Base-by-base conservation (phyloP, 2,113 vertebrate species). In the Typhlomys cinereus region DNA sequence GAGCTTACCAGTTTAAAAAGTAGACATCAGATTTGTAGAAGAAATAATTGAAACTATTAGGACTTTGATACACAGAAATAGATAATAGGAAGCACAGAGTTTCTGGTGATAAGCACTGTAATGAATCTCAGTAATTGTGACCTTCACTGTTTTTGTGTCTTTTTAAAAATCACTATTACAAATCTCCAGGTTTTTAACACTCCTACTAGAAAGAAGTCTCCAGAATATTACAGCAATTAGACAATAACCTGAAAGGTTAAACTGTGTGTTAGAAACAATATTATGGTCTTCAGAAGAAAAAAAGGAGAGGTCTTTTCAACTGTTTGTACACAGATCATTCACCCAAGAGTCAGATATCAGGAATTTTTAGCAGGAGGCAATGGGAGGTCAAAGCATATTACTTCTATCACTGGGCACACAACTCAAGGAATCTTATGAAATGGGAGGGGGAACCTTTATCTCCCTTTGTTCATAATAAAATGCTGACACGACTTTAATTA, bases 401-500 rank as follows among this genome's bases (percentile, higher is more conserved):
- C 59, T 31, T 7, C 67, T 78, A 86, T 90, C 74, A 48, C 27
- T 96, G 89, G 89, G 78, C 64, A 81, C 84, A 85, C 5, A 27
- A 34, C 48, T n/a, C 11, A 94, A 25, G 54, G 59, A 74, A 83
- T 59, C 50, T 78, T 95, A 94, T 59, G 93, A 88, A 96, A 81
- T 7, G 14, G 88, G 50, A 44, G 14, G 12, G 46, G 70, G 29
- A 61, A 44, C 12, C 84, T 92, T 46, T 73, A 62, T 54, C 46
- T 97, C 90, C 67, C 81, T 95, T 94, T 31, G 11, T 74, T 50
- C 91, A 48, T 76, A 88, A 93, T 94, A 85, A 96, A 96, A 90
- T 64, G 70, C 94, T 94, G 95, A 93, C 82, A 96, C 67, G 61
- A 88, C 46, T 88, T 95, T 97, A 96, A 94, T 97, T 97, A 80